Evolutionary conservation across 2,797 vertebrate species (phyloP).

Genomic region (Diplodus sargus): DNA sequence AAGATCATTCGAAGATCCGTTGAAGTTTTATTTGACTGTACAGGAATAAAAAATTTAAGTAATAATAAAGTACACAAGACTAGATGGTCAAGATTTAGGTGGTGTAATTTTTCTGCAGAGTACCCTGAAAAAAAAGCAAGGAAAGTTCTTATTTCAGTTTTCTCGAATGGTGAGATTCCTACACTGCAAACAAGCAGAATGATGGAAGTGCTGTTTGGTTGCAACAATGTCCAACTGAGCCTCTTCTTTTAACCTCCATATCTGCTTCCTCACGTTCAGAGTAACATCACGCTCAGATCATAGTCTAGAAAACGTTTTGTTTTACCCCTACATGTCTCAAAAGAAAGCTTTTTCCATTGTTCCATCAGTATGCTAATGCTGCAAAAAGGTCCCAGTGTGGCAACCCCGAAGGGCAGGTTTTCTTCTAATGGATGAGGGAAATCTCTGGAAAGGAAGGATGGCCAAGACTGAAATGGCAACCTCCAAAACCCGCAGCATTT

Average conservation of each 20-base stretch:
- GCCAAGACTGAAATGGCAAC: constrained; percentile 62
- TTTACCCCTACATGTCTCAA: constrained; percentile 61
- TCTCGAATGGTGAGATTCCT: constrained; percentile 57
- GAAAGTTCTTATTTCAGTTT: constrained; percentile 62
- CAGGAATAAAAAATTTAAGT: constrained; percentile 85
- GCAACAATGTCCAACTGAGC: constrained; percentile 55
- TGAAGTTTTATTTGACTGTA: constrained; percentile 87
- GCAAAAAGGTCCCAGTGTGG: constrained; percentile 55
- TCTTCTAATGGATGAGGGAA: constrained; percentile 51
- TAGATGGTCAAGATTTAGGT: constrained; percentile 93
- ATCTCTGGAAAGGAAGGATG: constrained; percentile 54
- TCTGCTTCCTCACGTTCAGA: constrained; percentile 50
- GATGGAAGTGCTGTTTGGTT: constrained; percentile 54
- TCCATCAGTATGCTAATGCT: constrained; percentile 65
- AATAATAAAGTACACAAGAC: constrained; percentile 85
- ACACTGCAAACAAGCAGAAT: constrained; percentile 52
- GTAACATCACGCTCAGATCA: constrained; percentile 61
- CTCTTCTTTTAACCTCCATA: constrained; percentile 45
- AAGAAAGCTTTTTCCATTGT: constrained; percentile 49
- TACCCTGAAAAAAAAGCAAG: constrained; percentile 79
- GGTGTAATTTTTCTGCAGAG: constrained; percentile 91
- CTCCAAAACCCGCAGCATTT: constrained; percentile 50
- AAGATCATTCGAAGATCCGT: constrained; percentile 82
- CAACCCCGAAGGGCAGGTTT: constrained; percentile 62
- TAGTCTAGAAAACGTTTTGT: constrained; percentile 54